Evolutionary conservation across 1,140 invertebrate species (phyloP).

Genomic region (Caenorhabditis remanei): DNA sequence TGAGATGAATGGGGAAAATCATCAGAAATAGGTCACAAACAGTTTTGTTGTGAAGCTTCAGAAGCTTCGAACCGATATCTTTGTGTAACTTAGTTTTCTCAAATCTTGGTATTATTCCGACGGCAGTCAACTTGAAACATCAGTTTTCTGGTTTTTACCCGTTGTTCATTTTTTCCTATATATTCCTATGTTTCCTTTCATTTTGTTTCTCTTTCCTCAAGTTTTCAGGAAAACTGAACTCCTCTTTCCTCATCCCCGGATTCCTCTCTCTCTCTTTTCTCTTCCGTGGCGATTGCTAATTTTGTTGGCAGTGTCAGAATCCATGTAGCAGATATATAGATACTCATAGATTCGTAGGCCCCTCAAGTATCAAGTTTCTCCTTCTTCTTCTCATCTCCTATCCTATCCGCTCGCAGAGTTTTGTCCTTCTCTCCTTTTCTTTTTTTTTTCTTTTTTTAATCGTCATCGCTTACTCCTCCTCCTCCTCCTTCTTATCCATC

Average conservation of each 20-base stretch:
- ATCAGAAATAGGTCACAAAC: neutral
- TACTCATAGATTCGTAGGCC: conserved; percentile 29
- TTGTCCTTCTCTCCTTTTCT: conserved; percentile 21
- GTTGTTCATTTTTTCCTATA: too few species aligned
- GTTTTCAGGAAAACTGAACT: too few species aligned
- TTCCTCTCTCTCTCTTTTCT: neutral
- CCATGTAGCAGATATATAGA: conserved; percentile 45
- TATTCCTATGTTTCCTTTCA: too few species aligned
- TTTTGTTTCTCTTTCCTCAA: too few species aligned
- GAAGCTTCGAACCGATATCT: too few species aligned
- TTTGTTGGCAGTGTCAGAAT: neutral
- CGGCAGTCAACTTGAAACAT: too few species aligned
- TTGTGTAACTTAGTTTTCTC: too few species aligned
- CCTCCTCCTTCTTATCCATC: neutral
- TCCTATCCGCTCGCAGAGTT: neutral
- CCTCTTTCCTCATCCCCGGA: too few species aligned
- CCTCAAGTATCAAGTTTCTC: conserved; percentile 50
- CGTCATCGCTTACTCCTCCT: conserved; percentile 51
- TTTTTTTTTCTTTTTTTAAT: neutral
- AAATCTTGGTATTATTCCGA: too few species aligned
- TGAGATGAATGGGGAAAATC: neutral
- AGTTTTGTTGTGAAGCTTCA: too few species aligned
- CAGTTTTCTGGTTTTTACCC: too few species aligned
- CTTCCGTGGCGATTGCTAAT: neutral
- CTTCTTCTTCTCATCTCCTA: neutral